Percentiles rank a stretch among this genome's conserved stretches.
Evolutionary conservation across 2,888 invertebrate species (phyloP).

Genomic region (Cephus sareptanus): DNA sequence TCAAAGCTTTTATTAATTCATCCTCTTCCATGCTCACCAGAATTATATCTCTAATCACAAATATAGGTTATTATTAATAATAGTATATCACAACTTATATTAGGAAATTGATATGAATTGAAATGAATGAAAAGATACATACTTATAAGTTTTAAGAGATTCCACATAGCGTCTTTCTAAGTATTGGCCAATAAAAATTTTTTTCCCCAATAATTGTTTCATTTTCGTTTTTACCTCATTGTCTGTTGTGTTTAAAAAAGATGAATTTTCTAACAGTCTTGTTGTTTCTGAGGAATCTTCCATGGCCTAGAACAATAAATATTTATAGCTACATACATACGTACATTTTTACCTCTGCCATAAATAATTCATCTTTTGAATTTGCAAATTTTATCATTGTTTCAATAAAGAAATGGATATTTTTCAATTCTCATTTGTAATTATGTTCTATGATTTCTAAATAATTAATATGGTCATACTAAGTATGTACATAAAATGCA

Average conservation of each 20-base stretch:
- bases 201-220: constrained; percentile 7
- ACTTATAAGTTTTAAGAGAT: constrained; percentile 43
- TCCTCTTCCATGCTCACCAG: constrained; percentile 39
- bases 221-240: background rate
- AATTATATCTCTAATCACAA: constrained; percentile 43
- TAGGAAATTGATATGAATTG: background rate
- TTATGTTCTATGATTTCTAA: background rate
- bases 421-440: background rate
- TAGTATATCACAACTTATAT: background rate
- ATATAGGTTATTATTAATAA: constrained; percentile 9
- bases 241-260: background rate
- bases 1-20: constrained; percentile 33
- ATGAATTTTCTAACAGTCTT: background rate
- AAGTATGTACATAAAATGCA: background rate
- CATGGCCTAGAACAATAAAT: background rate
- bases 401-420: background rate
- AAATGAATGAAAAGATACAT: constrained; percentile 11
- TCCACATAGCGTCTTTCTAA: constrained; percentile 45
- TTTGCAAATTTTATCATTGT: background rate
- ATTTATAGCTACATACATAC: background rate
- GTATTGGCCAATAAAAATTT: constrained; percentile 48
- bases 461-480: background rate
- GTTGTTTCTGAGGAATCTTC: background rate
- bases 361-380: background rate
- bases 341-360: background rate